Conservation (phyloP, 2,797 vertebrate species). For the Prionace glauca region DNA sequence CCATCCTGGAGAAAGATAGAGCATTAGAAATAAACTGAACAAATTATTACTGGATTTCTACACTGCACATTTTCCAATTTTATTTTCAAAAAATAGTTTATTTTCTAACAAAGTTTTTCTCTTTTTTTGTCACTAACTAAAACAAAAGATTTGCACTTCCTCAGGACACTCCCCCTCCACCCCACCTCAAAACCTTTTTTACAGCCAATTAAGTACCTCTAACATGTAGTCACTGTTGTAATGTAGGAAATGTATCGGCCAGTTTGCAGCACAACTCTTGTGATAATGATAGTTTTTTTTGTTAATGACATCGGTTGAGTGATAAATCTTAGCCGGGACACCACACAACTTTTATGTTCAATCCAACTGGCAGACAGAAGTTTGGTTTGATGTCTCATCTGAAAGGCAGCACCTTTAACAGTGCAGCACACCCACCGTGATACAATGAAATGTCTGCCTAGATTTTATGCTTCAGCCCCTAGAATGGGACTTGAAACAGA, state of each 20-base stretch:
- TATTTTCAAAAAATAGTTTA: background rate
- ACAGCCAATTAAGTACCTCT: background rate
- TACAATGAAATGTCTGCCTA: background rate
- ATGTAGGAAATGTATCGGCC: background rate
- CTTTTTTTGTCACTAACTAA: background rate
- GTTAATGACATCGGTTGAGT: background rate
- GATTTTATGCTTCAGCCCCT: background rate
- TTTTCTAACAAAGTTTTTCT: background rate
- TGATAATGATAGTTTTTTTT: background rate
- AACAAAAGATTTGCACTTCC: background rate
- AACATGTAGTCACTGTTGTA: too few relatives aligned
- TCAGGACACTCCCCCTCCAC: background rate
- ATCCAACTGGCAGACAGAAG: background rate
- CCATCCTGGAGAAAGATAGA: background rate
- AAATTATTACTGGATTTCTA: background rate
- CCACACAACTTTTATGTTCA: background rate
- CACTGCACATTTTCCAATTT: background rate
- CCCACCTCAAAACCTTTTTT: too few relatives aligned
- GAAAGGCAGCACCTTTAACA: background rate
- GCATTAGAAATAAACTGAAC: slow-evolving; percentile 5
- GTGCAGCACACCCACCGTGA: too few relatives aligned
- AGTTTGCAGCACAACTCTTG: background rate
- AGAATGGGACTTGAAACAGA: background rate
- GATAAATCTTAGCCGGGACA: background rate
- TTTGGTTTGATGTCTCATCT: background rate